Evolutionary conservation across 2,888 invertebrate genomes (phyloP).

Genomic region (Tuta absoluta): DNA sequence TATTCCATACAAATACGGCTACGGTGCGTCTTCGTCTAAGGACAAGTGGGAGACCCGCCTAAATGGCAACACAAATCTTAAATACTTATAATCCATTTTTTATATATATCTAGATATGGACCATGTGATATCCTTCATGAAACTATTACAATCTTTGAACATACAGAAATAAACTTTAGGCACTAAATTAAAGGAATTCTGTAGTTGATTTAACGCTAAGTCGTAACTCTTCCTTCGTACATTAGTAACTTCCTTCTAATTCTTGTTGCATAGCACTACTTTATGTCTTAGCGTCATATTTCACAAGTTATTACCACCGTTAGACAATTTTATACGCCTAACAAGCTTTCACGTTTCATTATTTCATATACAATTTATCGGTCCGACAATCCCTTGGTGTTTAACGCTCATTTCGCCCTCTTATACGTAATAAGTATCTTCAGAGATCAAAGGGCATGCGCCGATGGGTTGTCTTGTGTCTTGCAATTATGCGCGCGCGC

Average conservation of each 20-base stretch:
- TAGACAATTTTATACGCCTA: slow-evolving; percentile 58
- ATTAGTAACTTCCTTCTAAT: slow-evolving; percentile 13
- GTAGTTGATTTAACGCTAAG: slow-evolving; percentile 1
- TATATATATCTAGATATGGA: no score
- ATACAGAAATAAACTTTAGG: not conserved
- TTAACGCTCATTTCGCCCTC: slow-evolving; percentile 76
- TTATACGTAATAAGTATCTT: slow-evolving; percentile 77
- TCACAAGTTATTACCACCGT: slow-evolving; percentile 44
- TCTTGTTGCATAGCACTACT: slow-evolving; percentile 23
- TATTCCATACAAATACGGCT: no score
- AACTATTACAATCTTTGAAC: not conserved
- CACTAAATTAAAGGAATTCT: not conserved
- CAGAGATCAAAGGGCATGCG: slow-evolving; percentile 77
- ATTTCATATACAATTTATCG: slow-evolving; percentile 73
- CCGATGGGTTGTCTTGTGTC: slow-evolving; percentile 52
- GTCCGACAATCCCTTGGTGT: slow-evolving; percentile 61
- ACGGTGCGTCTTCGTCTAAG: no score
- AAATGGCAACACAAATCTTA: no score
- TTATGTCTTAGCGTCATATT: slow-evolving; percentile 14
- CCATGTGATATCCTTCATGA: no score
- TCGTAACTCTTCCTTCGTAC: slow-evolving; percentile 5
- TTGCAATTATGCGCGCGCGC: slow-evolving; percentile 73
- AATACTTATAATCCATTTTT: no score
- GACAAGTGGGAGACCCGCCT: no score
- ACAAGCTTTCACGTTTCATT: slow-evolving; percentile 66